A percentile compares a stretch with the other conserved stretches of the same genome.
phyloP scores from a whole-genome alignment of 2,797 vertebrate genomes.

The Poeciliopsis paucimaculata region DNA sequence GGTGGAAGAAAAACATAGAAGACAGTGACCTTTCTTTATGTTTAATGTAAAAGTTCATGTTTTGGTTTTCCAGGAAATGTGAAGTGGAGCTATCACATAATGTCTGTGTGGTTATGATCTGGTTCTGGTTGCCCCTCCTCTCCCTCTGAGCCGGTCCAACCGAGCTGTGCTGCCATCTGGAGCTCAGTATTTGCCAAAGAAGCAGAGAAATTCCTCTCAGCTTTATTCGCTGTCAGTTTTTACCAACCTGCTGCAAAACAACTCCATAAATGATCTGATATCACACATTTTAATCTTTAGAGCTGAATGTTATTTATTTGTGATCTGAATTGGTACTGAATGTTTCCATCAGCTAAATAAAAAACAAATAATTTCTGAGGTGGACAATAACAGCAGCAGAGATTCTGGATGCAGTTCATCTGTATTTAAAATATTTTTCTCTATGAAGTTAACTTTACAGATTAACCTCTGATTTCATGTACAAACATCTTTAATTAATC shows the following conservation, averaged over 20 bases:
- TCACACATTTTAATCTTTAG: background rate
- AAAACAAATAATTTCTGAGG: background rate
- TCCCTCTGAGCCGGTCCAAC: conserved; percentile 28
- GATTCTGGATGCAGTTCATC: background rate
- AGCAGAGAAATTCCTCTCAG: background rate
- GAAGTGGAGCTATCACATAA: background rate
- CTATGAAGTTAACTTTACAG: background rate
- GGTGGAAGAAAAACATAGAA: no score
- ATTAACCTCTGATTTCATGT: background rate
- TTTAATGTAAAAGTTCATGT: background rate
- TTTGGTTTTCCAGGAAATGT: background rate
- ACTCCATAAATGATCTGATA: background rate
- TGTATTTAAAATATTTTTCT: background rate
- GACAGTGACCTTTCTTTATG: background rate
- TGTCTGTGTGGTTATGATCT: background rate
- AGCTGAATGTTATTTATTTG: no score
- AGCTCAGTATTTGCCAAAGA: conserved; percentile 41
- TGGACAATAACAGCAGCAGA: background rate
- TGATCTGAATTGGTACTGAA: background rate
- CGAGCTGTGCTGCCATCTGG: conserved; percentile 67
- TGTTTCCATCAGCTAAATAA: background rate
- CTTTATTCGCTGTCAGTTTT: background rate
- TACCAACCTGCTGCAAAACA: background rate
- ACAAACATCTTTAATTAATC: background rate
- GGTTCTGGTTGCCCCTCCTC: conserved; percentile 40